Evolutionary conservation across 2,888 invertebrate species (phyloP), one percentile per base, ranked within the genome.

Genomic region (Myopa testacea): DNA sequence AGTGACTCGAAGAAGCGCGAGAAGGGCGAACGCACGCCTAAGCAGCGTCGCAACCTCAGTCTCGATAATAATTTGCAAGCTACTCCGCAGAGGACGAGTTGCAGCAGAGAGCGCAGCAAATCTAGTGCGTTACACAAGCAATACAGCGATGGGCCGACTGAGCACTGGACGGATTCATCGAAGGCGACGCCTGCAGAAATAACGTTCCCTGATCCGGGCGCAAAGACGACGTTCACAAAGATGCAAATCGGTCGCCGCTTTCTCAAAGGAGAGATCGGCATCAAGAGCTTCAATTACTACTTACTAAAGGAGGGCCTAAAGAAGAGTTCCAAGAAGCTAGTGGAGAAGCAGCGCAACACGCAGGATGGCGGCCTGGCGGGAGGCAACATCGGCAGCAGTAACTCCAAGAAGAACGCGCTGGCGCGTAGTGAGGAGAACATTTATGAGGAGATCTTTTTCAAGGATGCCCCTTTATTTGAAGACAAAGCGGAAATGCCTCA

Each of bases 271-370:
- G 89, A 90, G 82, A 90, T 90, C 40, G 89, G 89, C 76, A 90
- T 90, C 12, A 89, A 89, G 80, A 90, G 89, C 83, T 90, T 90
- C 80, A 90, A 90, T 77, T 90, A 90, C 80, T 90, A 90, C 82
- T 82, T 90, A 37, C 82, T 90, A 0, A 89, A 90, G 78, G 89
- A 90, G 81, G 89, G 89, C 4, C 79, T 90, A 7, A 89, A 89
- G 78, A 89, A 89, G 79, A 88, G 88, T 68, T 86, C 88, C 0
- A 89, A 89, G 75, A 89, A 89, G 78, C 84, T 86, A 78, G 85
- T 86, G 0, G 87, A 87, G 40, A 89, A 88, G 77, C 87, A 87
- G 69, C 76, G 78, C 37, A 69, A 78, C 52, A 26, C 26, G 26
- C 26, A 26, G 26, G 26, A 1, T 2, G 45, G 55, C 4, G 80